These are phyloP conservation scores for Sarcophaga bullata DNA, from an alignment of 1,140 invertebrate species.

Conservation along the genomic window DNA sequence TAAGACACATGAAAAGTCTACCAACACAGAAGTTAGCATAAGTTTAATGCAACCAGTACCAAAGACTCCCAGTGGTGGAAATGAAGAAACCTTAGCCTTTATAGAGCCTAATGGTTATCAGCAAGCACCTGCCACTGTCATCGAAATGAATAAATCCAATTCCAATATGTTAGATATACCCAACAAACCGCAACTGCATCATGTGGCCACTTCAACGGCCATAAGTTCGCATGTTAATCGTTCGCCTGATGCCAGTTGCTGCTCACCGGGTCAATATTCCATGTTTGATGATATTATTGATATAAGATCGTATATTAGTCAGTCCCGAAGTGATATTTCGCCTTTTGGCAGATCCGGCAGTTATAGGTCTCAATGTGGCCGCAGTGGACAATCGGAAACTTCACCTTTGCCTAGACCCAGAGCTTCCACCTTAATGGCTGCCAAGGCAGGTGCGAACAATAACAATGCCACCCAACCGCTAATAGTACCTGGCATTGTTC, in stretches of 20 bases:
- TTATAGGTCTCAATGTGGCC: constrained; percentile 73
- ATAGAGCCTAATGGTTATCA: constrained; percentile 68
- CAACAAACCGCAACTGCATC: constrained; percentile 52
- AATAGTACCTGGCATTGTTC: constrained; percentile 16
- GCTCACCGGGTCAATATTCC: constrained; percentile 61
- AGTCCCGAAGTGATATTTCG: constrained; percentile 75
- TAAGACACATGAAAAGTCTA: constrained; percentile 44
- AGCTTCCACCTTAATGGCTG: constrained; percentile 67
- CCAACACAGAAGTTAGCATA: constrained; percentile 36
- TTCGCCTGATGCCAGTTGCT: constrained; percentile 57
- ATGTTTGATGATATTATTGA: constrained; percentile 71
- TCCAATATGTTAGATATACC: constrained; percentile 58
- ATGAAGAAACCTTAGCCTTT: constrained; percentile 54
- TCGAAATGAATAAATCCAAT: constrained; percentile 65
- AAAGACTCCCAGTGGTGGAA: background rate
- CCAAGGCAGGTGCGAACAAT: constrained; percentile 12
- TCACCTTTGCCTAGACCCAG: constrained; percentile 69
- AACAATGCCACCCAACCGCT: constrained; percentile 6
- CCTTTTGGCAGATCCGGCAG: constrained; percentile 71
- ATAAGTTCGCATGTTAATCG: constrained; percentile 52
- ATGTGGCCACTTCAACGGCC: constrained; percentile 56
- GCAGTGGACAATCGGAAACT: constrained; percentile 63
- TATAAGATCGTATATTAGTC: constrained; percentile 75
- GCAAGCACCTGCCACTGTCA: constrained; percentile 71
- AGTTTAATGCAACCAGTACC: constrained; percentile 19